These are phyloP conservation scores for Calidris pygmaea DNA, from an alignment of 2,113 vertebrate genomes.

Conservation along the genomic window DNA sequence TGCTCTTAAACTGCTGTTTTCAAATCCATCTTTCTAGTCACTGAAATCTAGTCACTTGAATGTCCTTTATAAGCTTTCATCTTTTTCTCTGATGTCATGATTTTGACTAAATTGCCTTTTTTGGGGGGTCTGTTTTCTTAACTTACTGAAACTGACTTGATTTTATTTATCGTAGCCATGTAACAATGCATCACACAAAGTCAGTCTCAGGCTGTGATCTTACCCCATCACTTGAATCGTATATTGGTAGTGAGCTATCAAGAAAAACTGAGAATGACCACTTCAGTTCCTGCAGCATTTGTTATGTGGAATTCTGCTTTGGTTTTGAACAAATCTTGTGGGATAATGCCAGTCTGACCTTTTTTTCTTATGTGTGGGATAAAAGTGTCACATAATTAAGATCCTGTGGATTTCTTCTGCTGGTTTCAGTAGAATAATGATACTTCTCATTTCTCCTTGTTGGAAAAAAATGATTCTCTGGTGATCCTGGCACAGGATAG, in stretches of 20 bases:
- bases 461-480: neutral
- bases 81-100: neutral
- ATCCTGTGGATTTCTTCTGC: neutral
- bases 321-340: neutral
- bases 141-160: neutral
- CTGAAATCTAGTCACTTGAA: neutral
- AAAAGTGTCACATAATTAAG: neutral
- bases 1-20: neutral
- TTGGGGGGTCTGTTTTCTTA: neutral
- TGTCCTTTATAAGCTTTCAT: neutral
- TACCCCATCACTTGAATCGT: neutral
- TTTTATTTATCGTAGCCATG: neutral
- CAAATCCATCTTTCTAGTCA: neutral
- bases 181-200: neutral
- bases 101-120: neutral
- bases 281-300: neutral
- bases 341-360: neutral
- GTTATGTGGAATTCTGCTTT: neutral
- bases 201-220: neutral
- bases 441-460: neutral
- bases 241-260: neutral
- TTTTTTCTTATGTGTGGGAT: neutral
- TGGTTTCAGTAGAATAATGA: neutral
- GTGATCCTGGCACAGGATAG: neutral
- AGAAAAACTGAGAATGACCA: neutral